phyloP scores from a whole-genome alignment of 2,888 invertebrate species.

The Hofmannophila pseudospretella region DNA sequence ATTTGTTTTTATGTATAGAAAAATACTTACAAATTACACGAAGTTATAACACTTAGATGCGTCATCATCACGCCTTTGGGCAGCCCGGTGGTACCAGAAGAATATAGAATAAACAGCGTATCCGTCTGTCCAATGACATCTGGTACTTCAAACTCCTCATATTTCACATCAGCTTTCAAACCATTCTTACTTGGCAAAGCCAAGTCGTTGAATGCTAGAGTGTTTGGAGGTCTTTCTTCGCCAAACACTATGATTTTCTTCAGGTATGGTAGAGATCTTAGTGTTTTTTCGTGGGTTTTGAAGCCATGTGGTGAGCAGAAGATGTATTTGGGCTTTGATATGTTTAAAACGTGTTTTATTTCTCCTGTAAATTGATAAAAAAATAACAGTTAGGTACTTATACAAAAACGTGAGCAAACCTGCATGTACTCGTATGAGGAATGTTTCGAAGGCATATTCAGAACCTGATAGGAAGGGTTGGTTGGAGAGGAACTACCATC shows the following conservation, averaged over 20 bases:
- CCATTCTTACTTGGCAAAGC: conserved; percentile 13
- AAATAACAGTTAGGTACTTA: too few relatives aligned
- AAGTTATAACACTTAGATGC: conserved; percentile 40
- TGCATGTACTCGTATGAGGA: too few relatives aligned
- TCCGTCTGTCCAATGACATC: conserved; percentile 45
- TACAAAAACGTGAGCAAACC: too few relatives aligned
- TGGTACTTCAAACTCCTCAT: conserved; percentile 35
- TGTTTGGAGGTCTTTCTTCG: conserved; percentile 24
- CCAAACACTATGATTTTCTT: conserved; percentile 46
- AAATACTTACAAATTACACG: conserved; percentile 37
- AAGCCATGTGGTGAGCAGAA: conserved; percentile 45
- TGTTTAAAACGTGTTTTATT: conserved; percentile 41
- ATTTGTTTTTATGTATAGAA: too few relatives aligned
- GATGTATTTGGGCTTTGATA: conserved; percentile 48
- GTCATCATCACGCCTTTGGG: conserved; percentile 60
- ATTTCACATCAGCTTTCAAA: conserved; percentile 26
- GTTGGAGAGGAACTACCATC: too few relatives aligned
- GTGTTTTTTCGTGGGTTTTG: conserved; percentile 31
- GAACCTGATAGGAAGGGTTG: too few relatives aligned
- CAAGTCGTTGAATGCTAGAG: conserved; percentile 37
- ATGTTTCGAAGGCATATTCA: too few relatives aligned
- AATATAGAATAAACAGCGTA: conserved; percentile 45
- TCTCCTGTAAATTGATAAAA: conserved; percentile 45
- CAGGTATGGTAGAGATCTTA: conserved; percentile 26
- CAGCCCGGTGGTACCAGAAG: conserved; percentile 61